Percentiles rank a stretch among this genome's conserved stretches.
Evolutionary conservation across 2,797 vertebrate species (phyloP).

Genomic region (Phyllotis vaccarum): DNA sequence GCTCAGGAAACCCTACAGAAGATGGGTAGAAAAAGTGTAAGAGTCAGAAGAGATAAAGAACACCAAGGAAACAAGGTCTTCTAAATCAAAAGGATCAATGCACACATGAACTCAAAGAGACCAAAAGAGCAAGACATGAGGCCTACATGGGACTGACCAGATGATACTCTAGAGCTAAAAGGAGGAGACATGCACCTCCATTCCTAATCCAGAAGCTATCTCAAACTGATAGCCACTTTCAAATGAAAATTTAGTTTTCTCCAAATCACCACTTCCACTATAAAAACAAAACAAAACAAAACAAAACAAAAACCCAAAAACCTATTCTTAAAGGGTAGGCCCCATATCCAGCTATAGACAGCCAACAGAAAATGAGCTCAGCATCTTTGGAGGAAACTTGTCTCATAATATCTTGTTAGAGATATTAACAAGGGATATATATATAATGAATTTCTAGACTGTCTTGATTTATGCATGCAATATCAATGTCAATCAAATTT

Average conservation of each 20-base stretch:
- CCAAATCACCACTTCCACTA: too few species aligned
- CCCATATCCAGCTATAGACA: not conserved
- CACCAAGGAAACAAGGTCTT: not conserved
- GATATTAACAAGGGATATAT: too few species aligned
- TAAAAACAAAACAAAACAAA: too few species aligned
- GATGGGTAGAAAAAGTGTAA: not conserved
- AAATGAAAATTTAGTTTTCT: not conserved
- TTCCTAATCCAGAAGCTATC: not conserved
- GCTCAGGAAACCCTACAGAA: not conserved
- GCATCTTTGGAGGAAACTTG: not conserved
- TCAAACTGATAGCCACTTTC: not conserved
- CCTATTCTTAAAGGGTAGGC: not conserved
- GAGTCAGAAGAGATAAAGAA: not conserved
- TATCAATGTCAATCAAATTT: constrained; percentile 15
- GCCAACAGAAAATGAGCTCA: not conserved
- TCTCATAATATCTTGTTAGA: not conserved
- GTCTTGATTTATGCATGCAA: not conserved
- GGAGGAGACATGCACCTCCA: not conserved
- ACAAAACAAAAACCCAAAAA: too few species aligned
- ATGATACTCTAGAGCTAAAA: not conserved
- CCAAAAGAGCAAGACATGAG: not conserved
- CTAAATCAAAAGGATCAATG: not conserved
- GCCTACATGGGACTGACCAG: not conserved
- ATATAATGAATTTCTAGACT: not conserved
- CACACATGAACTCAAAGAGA: not conserved